Evolutionary conservation across 2,113 vertebrate genomes (phyloP), one percentile per base, ranked within the genome.

Genomic region (Centropristis striata): DNA sequence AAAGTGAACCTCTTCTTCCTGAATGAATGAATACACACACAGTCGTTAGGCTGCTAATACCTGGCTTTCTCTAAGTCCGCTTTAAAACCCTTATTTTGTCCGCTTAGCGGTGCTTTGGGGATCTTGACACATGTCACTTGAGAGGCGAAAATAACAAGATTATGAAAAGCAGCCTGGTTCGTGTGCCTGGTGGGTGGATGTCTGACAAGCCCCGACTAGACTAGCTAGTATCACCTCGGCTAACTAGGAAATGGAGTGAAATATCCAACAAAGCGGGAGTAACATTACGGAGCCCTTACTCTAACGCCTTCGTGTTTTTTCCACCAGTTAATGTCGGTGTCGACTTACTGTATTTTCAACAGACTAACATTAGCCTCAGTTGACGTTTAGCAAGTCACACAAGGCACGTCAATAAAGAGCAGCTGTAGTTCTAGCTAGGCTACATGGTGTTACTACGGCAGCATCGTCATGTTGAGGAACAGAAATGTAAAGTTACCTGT

Each of bases 401-500:
- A 42, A 27, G 54, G 27, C 37, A 63, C 27, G 70, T 18, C 28
- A 47, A 55, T 25, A 23, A 44, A 10, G 6, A 67, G 20, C n/a
- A 27, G 37, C 16, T 41, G 39, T 73, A 71, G 65, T 65, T 71
- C 63, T 28, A 63, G 81, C 82, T 76, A 61, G 32, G 65, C 66
- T 80, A 47, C 3, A 15, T 18, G 10, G 2, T 2, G 54, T 61
- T 46, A 54, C 37, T 32, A 20, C 21, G 10, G 51, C 4, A n/a
- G 59, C 37, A 23, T 20, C 13, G 25, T n/a, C 4, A 57, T 36
- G 50, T 14, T n/a, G 13, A 53, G 20, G 10, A 25, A 63, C n/a
- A 21, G 15, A 21, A 20, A 51, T 8, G 21, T 6, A 58, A 85
- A 88, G 79, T 76, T 90, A 93, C 92, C 89, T 87, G 87, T 93